Evolutionary conservation across 2,888 invertebrate species (phyloP).

Genomic region (Anthophora plumipes): DNA sequence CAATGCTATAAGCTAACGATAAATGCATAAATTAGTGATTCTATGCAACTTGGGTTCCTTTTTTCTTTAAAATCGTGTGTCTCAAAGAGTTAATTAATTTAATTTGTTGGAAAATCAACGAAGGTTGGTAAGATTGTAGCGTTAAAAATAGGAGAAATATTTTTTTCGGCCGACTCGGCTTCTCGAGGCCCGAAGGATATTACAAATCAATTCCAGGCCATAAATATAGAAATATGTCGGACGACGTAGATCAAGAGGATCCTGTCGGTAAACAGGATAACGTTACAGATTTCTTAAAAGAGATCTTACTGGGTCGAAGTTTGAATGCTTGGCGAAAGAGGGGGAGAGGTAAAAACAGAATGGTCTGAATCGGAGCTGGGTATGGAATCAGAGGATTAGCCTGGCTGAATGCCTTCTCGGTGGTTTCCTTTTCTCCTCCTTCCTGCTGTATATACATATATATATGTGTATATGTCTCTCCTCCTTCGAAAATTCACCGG

Average conservation of each 20-base stretch:
- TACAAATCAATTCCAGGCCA: conserved; percentile 40
- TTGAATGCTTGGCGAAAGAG: conserved; percentile 70
- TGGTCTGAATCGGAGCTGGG: conserved; percentile 72
- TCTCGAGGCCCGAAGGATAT: neutral
- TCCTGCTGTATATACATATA: conserved; percentile 15
- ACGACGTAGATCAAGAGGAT: conserved; percentile 59
- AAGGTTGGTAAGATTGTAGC: too few species aligned
- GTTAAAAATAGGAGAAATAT: too few species aligned
- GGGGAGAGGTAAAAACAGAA: conserved; percentile 45
- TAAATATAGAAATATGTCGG: conserved; percentile 25
- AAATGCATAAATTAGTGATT: too few species aligned
- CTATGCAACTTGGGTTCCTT: too few species aligned
- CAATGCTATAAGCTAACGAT: too few species aligned
- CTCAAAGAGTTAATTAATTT: too few species aligned
- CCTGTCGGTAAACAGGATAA: conserved; percentile 79
- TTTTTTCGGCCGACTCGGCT: too few species aligned
- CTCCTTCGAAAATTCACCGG: conserved; percentile 29
- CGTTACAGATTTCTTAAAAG: conserved; percentile 81
- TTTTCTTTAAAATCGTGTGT: too few species aligned
- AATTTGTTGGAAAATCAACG: too few species aligned
- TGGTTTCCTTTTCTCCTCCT: conserved; percentile 34
- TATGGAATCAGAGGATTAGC: conserved; percentile 83
- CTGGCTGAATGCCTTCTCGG: conserved; percentile 67
- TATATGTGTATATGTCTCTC: conserved; percentile 9
- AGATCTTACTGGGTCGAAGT: conserved; percentile 57